phyloP scores from a whole-genome alignment of 2,113 vertebrate species.

The Takifugu bimaculatus region DNA sequence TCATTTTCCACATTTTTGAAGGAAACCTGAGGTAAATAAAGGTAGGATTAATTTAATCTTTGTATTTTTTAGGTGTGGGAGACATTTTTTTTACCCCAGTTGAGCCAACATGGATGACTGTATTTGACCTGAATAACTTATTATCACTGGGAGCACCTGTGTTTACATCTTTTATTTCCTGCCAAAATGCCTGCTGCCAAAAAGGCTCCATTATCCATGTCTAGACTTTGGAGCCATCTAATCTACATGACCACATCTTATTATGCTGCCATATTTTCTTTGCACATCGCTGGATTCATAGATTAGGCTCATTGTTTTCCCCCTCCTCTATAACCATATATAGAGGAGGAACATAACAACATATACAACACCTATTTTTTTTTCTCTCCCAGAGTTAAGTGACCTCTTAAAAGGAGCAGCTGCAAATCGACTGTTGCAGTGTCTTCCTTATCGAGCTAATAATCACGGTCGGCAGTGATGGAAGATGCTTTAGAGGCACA shows the following conservation, averaged over 20 bases:
- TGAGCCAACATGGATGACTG: too few species aligned
- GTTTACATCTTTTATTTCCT: too few species aligned
- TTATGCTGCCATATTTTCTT: slow-evolving; percentile 1
- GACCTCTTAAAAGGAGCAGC: slow-evolving; percentile 1
- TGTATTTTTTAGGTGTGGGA: too few species aligned
- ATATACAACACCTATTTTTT: background rate
- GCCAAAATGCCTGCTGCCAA: too few species aligned
- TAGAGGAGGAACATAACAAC: background rate
- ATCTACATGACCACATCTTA: slow-evolving; percentile 6
- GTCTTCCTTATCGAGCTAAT: background rate
- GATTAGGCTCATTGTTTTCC: background rate
- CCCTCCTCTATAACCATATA: background rate
- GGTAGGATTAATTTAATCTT: too few species aligned
- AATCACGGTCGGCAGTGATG: too few species aligned
- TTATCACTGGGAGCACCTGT: background rate
- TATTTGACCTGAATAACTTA: too few species aligned
- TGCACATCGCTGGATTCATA: slow-evolving; percentile 2
- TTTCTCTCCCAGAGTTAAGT: background rate
- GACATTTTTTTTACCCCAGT: too few species aligned
- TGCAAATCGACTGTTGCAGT: slow-evolving; percentile 2
- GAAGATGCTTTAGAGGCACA: background rate
- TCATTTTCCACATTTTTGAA: background rate
- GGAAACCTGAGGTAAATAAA: background rate
- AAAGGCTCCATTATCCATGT: too few species aligned
- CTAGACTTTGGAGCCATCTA: background rate